A percentile compares a stretch with the other conserved stretches of the same genome.
Evolutionary conservation across 2,888 invertebrate genomes (phyloP).

Genomic region (Noctua janthe): DNA sequence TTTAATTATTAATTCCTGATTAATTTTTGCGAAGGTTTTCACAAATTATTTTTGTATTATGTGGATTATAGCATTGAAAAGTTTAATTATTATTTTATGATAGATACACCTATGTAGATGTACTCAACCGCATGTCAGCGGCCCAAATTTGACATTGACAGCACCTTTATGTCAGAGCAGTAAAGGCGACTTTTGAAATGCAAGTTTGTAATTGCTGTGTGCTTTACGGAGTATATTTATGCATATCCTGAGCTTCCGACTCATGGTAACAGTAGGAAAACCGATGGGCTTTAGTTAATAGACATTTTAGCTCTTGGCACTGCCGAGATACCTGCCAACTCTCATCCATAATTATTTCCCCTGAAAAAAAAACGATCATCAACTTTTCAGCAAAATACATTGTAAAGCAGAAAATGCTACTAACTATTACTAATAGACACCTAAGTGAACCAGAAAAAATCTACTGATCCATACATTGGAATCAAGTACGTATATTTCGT

Average conservation of each 20-base stretch:
- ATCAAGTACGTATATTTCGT: too few species aligned
- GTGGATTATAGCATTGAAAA: background rate
- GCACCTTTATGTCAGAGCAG: background rate
- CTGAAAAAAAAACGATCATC: background rate
- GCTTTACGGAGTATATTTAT: background rate
- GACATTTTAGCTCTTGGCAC: background rate
- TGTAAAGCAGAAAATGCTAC: background rate
- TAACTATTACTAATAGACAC: background rate
- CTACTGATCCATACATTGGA: background rate
- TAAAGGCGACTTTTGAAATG: background rate
- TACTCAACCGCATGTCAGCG: background rate
- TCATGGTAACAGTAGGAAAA: background rate
- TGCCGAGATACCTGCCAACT: background rate
- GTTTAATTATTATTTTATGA: background rate
- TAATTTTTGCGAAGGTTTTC: background rate
- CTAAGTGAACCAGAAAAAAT: background rate
- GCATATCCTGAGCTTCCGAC: background rate
- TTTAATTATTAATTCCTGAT: constrained; percentile 24
- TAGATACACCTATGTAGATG: background rate
- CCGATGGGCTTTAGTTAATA: background rate
- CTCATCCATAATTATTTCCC: background rate
- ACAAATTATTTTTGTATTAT: background rate
- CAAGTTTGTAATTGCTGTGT: background rate
- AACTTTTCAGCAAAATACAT: background rate
- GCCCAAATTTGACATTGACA: background rate